Base-by-base conservation (phyloP, 2,888 invertebrate genomes). In the Ellobium chinense region DNA sequence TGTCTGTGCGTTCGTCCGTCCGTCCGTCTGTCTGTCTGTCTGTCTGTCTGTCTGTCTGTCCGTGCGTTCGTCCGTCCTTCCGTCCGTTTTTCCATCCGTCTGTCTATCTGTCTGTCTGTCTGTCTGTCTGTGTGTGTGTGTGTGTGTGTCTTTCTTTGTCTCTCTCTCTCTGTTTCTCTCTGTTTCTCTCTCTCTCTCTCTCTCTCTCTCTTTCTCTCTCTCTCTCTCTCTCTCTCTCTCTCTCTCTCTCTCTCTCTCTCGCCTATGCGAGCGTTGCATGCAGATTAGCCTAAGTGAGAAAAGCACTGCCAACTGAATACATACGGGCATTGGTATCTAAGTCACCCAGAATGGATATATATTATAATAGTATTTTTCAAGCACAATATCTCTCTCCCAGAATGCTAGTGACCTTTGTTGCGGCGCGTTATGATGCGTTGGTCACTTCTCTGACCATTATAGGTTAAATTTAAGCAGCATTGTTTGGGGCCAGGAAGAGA, bases 61-160 rank as follows among this genome's bases (percentile, higher is more conserved):
- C n/a, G n/a, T n/a, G n/a, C 18, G 46, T 46, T 18, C 18, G 46
- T 46, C 46, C 18, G 46, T 46, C 46, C 46, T 18, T 18, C 18
- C 18, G 7, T 62, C 27, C 39, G 12, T 63, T 12, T 74, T 14
- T 62, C 2, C 37, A 2, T 74, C 21, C 36, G 31, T 75, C 31
- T 39, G 39, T 54, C 34, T 75, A 3, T 65, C 4, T 58, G 27
- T 65, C 65, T 75, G 27, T 65, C 54, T 65, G 27, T 75, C 3
- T 75, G 29, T 75, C 46, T 75, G 21, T 75, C 37, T 75, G 36
- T 75, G 27, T 75, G 27, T 75, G 12, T 46, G 27, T 75, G 27
- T 75, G 27, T 75, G 36, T 75, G 4, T 75, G 4, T 75, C 65
- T 75, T 46, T 63, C 65, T 75, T 39, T 65, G 12, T 60, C 60